These are phyloP conservation scores for Diadema setosum DNA, from an alignment of 35 echinoderm and acorn worm species.

Conservation along the genomic window DNA sequence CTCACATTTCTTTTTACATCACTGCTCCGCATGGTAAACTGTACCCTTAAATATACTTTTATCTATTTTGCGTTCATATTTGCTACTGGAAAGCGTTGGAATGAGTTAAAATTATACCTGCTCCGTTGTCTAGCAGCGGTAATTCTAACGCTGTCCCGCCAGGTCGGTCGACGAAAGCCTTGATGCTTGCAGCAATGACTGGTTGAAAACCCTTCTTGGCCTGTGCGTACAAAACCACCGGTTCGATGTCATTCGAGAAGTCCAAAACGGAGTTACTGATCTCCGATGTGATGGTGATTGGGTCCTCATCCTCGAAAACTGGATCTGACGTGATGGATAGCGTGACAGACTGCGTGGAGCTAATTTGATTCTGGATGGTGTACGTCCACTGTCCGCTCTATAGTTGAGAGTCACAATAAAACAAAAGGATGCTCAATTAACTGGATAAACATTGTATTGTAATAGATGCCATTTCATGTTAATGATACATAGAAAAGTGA, in stretches of 20 bases:
- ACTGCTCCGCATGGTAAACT: no score
- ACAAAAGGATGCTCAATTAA: no score
- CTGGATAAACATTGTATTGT: no score
- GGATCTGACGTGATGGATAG: not conserved
- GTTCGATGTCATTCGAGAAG: not conserved
- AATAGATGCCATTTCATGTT: no score
- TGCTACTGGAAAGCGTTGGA: no score
- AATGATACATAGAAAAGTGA: no score
- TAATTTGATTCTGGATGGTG: not conserved
- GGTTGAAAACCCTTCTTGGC: not conserved
- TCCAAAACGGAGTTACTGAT: not conserved
- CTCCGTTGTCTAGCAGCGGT: not conserved
- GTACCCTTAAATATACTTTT: no score
- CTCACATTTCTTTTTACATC: no score
- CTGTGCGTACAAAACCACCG: not conserved
- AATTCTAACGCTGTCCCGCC: not conserved
- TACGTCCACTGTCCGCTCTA: not conserved
- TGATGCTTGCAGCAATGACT: not conserved
- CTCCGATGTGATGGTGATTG: not conserved
- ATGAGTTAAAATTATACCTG: not conserved
- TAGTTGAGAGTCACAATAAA: no score
- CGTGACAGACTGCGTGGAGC: not conserved
- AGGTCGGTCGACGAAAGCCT: not conserved
- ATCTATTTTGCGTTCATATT: no score
- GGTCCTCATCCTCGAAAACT: not conserved